Percentiles rank a stretch among this genome's conserved stretches.
Evolutionary conservation across 2,888 invertebrate species (phyloP).

Genomic region (Xanthia icteritia): DNA sequence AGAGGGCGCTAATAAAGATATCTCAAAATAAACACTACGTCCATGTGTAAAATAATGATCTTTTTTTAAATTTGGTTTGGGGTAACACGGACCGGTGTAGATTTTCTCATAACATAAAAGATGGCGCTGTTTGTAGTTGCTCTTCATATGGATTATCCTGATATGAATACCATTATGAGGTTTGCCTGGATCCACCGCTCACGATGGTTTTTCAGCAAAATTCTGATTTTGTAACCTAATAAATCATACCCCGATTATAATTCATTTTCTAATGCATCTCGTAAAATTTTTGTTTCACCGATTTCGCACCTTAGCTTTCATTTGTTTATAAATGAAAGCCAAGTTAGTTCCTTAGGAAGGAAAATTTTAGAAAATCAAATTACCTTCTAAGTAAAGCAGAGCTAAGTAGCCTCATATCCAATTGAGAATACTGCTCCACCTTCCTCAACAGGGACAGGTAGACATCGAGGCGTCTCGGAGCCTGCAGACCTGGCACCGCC

Average conservation of each 20-base stretch:
- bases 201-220: background rate
- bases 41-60: background rate
- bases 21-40: background rate
- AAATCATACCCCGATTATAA: background rate
- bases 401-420: conserved; percentile 90
- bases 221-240: background rate
- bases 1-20: conserved; percentile 21
- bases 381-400: conserved; percentile 91
- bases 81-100: background rate
- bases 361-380: background rate
- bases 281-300: background rate
- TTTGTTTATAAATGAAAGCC: no score
- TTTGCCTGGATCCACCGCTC: background rate
- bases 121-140: conserved; percentile 36
- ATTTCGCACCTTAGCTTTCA: background rate
- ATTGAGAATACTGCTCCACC: conserved; percentile 89
- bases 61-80: background rate
- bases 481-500: conserved; percentile 83
- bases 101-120: conserved; percentile 8
- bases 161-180: no score
- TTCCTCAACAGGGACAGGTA: conserved; percentile 91
- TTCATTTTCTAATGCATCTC: background rate
- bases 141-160: background rate
- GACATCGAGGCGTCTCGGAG: conserved; percentile 91
- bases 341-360: no score